These are phyloP conservation scores for Epinotia ramella DNA, from an alignment of 2,888 invertebrate genomes.

Conservation along the genomic window DNA sequence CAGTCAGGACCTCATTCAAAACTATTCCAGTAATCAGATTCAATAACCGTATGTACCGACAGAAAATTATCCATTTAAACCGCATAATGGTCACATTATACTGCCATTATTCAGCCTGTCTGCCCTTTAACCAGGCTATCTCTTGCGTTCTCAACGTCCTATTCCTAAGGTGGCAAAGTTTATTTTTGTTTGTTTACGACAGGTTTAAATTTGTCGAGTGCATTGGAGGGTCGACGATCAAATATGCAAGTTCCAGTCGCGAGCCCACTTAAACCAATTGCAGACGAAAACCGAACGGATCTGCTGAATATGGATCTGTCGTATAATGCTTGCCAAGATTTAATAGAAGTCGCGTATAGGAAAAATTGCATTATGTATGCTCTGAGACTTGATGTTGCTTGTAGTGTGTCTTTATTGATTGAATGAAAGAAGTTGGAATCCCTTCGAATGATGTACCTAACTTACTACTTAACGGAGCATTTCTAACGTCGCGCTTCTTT, in stretches of 20 bases:
- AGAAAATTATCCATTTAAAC: conserved; percentile 37
- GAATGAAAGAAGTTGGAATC: background rate
- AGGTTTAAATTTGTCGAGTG: conserved; percentile 14
- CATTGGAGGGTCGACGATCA: conserved; percentile 54
- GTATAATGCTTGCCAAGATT: conserved; percentile 46
- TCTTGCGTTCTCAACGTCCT: background rate
- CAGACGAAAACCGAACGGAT: conserved; percentile 54
- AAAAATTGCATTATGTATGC: conserved; percentile 27
- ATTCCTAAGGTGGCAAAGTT: background rate
- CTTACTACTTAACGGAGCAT: too few relatives aligned
- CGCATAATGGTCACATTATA: conserved; percentile 36
- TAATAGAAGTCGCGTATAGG: conserved; percentile 39
- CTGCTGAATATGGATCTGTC: conserved; percentile 37
- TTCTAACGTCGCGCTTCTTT: too few relatives aligned
- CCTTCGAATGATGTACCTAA: background rate
- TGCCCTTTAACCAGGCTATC: conserved; percentile 20
- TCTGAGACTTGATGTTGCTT: conserved; percentile 8
- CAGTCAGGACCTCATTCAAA: conserved; percentile 12
- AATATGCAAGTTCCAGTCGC: conserved; percentile 66
- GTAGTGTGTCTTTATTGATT: conserved; percentile 17
- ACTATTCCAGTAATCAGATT: conserved; percentile 18
- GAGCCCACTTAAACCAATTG: conserved; percentile 69
- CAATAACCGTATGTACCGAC: conserved; percentile 14
- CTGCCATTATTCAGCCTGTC: conserved; percentile 33
- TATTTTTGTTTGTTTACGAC: conserved; percentile 20